These are phyloP conservation scores for Drosophila burlai DNA, from an alignment of 1,140 invertebrate genomes.

Conservation along the genomic window DNA sequence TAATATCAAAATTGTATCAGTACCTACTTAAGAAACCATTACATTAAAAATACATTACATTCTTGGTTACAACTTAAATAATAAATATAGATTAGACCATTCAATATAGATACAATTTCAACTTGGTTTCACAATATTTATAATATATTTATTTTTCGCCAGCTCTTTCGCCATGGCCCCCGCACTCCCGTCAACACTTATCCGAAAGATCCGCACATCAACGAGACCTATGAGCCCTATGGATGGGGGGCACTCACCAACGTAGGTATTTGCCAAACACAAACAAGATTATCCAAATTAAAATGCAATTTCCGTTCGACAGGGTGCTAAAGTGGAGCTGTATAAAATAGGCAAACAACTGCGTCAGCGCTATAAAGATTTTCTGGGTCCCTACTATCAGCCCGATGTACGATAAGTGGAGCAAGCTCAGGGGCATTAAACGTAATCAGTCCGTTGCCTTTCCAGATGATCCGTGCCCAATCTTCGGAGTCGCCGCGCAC, in stretches of 20 bases:
- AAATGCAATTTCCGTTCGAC: slow-evolving; percentile 11
- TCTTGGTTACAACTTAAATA: not conserved
- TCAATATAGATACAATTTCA: not conserved
- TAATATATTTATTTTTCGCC: not conserved
- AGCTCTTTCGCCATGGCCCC: slow-evolving; percentile 92
- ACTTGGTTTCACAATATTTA: not conserved
- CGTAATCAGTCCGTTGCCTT: slow-evolving; percentile 11
- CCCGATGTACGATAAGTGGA: slow-evolving; percentile 85
- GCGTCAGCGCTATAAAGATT: slow-evolving; percentile 87
- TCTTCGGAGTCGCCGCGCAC: slow-evolving; percentile 91
- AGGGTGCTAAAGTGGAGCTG: slow-evolving; percentile 86
- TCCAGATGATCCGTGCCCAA: slow-evolving; percentile 87
- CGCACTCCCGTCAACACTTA: slow-evolving; percentile 91
- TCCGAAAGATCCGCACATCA: slow-evolving; percentile 90
- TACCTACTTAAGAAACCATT: not conserved
- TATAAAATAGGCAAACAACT: slow-evolving; percentile 88
- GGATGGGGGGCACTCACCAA: slow-evolving; percentile 93
- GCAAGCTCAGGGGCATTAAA: not conserved
- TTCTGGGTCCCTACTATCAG: slow-evolving; percentile 87
- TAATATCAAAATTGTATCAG: not conserved
- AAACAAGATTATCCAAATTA: slow-evolving; percentile 3
- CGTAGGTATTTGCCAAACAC: slow-evolving; percentile 86
- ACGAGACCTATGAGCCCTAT: slow-evolving; percentile 88
- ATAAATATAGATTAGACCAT: no score
- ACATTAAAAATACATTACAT: no score